Evolutionary conservation across 92 coral and sea anemone genomes (phyloP).

Genomic region (Metridium senile): DNA sequence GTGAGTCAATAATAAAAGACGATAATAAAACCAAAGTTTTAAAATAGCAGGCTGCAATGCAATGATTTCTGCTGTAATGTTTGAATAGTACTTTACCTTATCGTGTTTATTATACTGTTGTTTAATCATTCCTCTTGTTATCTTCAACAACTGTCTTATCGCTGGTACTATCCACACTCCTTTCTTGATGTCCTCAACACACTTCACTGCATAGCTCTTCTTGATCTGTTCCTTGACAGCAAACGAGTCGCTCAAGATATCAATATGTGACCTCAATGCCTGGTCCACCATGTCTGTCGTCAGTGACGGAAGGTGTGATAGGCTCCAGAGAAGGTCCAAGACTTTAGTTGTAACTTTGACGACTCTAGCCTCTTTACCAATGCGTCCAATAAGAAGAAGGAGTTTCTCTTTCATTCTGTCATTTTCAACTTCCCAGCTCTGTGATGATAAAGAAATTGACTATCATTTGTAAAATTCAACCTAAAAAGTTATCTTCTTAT

Average conservation of each 20-base stretch:
- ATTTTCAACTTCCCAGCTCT: slow-evolving; percentile 90
- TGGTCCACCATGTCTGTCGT: slow-evolving; percentile 92
- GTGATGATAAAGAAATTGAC: too few relatives aligned
- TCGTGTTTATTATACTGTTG: slow-evolving; percentile 82
- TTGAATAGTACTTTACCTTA: too few relatives aligned
- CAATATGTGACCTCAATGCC: slow-evolving; percentile 85
- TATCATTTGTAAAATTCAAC: too few relatives aligned
- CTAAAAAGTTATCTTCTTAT: too few relatives aligned
- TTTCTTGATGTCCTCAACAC: slow-evolving; percentile 85
- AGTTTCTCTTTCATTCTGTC: slow-evolving; percentile 91
- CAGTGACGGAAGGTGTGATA: slow-evolving; percentile 83
- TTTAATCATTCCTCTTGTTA: slow-evolving; percentile 83
- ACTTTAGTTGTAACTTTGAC: slow-evolving; percentile 87
- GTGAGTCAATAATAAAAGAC: too few relatives aligned
- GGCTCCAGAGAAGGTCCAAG: slow-evolving; percentile 85
- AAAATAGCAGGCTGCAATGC: too few relatives aligned
- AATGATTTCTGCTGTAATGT: too few relatives aligned
- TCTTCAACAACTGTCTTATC: slow-evolving; percentile 80
- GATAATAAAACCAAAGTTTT: too few relatives aligned
- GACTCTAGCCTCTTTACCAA: slow-evolving; percentile 89
- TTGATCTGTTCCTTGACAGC: slow-evolving; percentile 88
- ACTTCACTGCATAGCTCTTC: slow-evolving; percentile 84
- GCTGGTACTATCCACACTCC: slow-evolving; percentile 89
- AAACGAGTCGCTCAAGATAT: slow-evolving; percentile 84
- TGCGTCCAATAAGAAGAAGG: slow-evolving; percentile 76